Base-by-base conservation (phyloP, 2,797 vertebrate genomes). In the Galagoides demidoff region DNA sequence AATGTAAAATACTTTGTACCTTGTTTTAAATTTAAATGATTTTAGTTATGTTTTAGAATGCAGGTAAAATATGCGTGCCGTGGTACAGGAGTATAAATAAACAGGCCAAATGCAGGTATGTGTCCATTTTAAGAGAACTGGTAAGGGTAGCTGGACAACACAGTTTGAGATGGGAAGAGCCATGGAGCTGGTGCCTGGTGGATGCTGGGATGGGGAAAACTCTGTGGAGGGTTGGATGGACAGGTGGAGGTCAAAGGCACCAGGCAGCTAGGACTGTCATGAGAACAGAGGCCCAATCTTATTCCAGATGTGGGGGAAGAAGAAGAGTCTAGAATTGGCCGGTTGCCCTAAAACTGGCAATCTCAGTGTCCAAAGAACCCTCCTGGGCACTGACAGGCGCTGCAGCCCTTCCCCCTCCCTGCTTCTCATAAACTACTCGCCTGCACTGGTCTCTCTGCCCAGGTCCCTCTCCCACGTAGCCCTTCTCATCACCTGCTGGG, bases 1-100 rank as follows among this genome's bases (percentile, higher is more conserved):
- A 37, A 85, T 90, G 96, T 92, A 81, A 86, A 92, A 76, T 66
- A 89, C 78, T 95, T 96, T 88, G 93, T 79, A 70, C 92, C 81
- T 89, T 81, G 90, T 68, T 76, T 95, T 68, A 78, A 66, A 88
- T 92, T 81, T 61, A 79, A 68, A 74, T 91, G 68, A 63, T 79
- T 92, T 84, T 73, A 89, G 87, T 81, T 52, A 61, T n/a, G 3
- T 89, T 90, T 89, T 76, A 85, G 13, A 88, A 79, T 83, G 84
- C 64, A 17, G 87, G 82, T 61, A 74, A 89, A 37, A 76, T 66
- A 74, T 81, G n/a, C 45, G 63, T 13, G 19, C 64, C 59, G 70
- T 13, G 34, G 52, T 34, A 27, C 1, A 59, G 57, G 59, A 27
- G 37, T 74, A 61, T 83, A 92, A 64, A 89, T 37, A 92, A 86